These are phyloP conservation scores for Eristalis arbustorum DNA, from an alignment of 2,888 invertebrate species.

Conservation along the genomic window DNA sequence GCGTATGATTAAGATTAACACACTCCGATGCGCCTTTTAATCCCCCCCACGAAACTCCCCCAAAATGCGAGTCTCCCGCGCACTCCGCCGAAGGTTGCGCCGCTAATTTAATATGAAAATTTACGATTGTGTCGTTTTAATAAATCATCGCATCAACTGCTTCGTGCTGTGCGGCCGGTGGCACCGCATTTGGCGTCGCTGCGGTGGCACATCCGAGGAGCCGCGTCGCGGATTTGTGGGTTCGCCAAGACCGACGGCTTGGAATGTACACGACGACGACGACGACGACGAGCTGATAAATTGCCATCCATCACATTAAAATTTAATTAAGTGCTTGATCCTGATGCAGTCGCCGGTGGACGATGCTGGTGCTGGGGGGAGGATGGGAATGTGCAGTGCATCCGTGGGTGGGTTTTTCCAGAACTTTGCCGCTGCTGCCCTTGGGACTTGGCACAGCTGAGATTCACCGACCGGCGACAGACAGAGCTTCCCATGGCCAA, in stretches of 20 bases:
- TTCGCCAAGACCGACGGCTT: constrained; percentile 24
- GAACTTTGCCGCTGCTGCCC: background rate
- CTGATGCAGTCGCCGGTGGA: background rate
- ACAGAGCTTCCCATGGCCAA: background rate
- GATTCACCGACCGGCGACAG: background rate
- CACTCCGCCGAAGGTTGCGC: background rate
- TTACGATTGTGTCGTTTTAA: constrained; percentile 60
- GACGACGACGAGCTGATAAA: constrained; percentile 26
- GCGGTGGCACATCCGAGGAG: constrained; percentile 21
- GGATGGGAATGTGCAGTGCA: background rate
- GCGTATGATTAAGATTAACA: constrained; percentile 53
- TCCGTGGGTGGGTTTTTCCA: background rate
- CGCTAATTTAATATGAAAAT: constrained; percentile 63
- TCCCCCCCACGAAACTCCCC: background rate
- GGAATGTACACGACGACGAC: constrained; percentile 16
- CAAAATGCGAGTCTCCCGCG: background rate
- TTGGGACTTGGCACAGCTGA: background rate
- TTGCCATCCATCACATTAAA: constrained; percentile 64
- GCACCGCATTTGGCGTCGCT: background rate
- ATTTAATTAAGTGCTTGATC: constrained; percentile 56
- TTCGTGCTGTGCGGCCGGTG: background rate
- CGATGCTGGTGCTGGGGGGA: background rate
- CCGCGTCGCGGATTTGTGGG: constrained; percentile 48
- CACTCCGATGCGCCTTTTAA: background rate
- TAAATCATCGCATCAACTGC: constrained; percentile 62